Evolutionary conservation across 1,140 invertebrate species (phyloP).

Genomic region (roundworm (Caenorhabditis elegans)): WBcel235 BX284602.5:12915501-12916000

Average conservation of each 20-base stretch:
- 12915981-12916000: constrained; percentile 65
- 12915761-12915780: background rate
- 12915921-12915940: constrained; percentile 65
- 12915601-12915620: constrained; percentile 66
- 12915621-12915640: constrained; percentile 61
- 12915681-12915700: constrained; percentile 65
- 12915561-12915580: too few species aligned
- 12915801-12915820: constrained; percentile 56
- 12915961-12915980: constrained; percentile 67
- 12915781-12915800: background rate
- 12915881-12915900: constrained; percentile 64
- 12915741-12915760: constrained; percentile 62
- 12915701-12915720: constrained; percentile 60
- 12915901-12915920: constrained; percentile 59
- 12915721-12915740: constrained; percentile 64
- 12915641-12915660: constrained; percentile 57
- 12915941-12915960: constrained; percentile 66
- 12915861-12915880: constrained; percentile 66
- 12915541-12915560: too few species aligned
- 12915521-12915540: too few species aligned
- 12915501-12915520: too few species aligned
- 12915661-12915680: constrained; percentile 62
- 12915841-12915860: constrained; percentile 66
- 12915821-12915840: constrained; percentile 63
- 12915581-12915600: constrained; percentile 58